Evolutionary conservation across 2,888 invertebrate species (phyloP).

Genomic region (Erebia ligea): DNA sequence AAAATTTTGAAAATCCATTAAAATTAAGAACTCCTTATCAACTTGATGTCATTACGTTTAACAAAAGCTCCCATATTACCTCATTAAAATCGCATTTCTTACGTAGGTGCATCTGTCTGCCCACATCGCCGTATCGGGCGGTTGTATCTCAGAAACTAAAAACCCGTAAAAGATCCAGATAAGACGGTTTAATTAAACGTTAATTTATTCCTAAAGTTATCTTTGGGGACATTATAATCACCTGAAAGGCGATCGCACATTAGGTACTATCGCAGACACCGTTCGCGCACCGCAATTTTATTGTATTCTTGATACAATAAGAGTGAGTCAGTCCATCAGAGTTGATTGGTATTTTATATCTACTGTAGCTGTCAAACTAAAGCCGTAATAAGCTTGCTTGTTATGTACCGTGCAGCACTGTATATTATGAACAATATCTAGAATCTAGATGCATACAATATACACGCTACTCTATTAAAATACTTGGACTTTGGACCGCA

Average conservation of each 20-base stretch:
- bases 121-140: constrained; percentile 18
- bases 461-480: no score
- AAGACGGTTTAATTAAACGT: constrained; percentile 34
- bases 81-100: constrained; percentile 23
- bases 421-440: no score
- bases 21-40: background rate
- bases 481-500: no score
- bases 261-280: background rate
- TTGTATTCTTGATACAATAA: no score
- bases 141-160: constrained; percentile 32
- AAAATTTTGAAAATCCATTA: background rate
- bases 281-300: background rate
- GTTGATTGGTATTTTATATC: no score
- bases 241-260: constrained; percentile 22
- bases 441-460: no score
- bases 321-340: no score
- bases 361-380: no score
- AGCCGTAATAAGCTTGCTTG: no score
- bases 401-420: no score
- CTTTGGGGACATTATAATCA: constrained; percentile 26
- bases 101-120: constrained; percentile 25
- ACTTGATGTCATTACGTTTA: background rate
- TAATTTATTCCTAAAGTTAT: constrained; percentile 35
- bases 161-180: constrained; percentile 32
- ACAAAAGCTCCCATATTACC: background rate